Conservation (phyloP, 2,888 invertebrate genomes). For the Antheraea yamamai region DNA sequence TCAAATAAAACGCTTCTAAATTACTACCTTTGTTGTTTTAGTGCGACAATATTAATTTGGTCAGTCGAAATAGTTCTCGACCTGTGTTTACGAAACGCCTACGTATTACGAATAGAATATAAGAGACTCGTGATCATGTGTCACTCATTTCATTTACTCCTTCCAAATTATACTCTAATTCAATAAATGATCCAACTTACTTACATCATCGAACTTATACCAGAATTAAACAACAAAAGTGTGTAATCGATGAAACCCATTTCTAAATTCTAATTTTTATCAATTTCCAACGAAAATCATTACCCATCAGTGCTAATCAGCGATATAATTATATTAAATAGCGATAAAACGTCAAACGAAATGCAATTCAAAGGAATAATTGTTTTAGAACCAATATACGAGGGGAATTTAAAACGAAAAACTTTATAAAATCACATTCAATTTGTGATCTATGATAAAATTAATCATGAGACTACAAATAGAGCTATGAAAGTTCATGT, state of each 20-base stretch:
- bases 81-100: neutral
- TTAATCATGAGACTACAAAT: neutral
- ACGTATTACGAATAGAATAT: neutral
- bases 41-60: neutral
- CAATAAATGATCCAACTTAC: neutral
- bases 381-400: neutral
- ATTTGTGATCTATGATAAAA: neutral
- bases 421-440: too few species aligned
- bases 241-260: slow-evolving; percentile 37
- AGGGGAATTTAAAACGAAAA: too few species aligned
- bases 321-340: neutral
- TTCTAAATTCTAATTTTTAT: slow-evolving; percentile 35
- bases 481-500: slow-evolving; percentile 32
- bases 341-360: slow-evolving; percentile 12
- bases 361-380: neutral
- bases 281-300: slow-evolving; percentile 25
- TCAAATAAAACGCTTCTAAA: neutral
- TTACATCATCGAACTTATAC: neutral
- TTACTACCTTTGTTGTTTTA: neutral
- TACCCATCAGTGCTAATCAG: neutral
- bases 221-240: neutral
- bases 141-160: neutral
- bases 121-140: neutral
- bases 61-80: neutral
- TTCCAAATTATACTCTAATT: neutral